Evolutionary conservation across 2,113 vertebrate species (phyloP).

Genomic region (Struthidea cinerea): DNA sequence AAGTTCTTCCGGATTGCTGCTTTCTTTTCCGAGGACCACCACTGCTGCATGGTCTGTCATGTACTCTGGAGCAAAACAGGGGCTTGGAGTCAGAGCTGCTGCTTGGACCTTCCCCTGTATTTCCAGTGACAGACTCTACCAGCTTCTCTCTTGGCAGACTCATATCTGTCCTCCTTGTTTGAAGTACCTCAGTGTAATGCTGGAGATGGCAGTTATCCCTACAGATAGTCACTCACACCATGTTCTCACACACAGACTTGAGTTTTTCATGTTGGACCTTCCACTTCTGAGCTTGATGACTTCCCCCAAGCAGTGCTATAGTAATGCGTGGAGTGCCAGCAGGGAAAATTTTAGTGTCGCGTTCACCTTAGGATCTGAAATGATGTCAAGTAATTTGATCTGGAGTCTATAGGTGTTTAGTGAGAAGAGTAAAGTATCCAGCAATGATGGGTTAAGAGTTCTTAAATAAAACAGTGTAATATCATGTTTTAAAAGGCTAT

Average conservation of each 20-base stretch:
- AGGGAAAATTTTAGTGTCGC: neutral
- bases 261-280: neutral
- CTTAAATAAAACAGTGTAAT: neutral
- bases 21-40: neutral
- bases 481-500: neutral
- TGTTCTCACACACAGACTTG: neutral
- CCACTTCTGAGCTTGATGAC: neutral
- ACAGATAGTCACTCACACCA: neutral
- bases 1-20: neutral
- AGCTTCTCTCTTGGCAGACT: neutral
- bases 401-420: neutral
- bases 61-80: neutral
- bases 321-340: neutral
- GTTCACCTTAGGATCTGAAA: neutral
- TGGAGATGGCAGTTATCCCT: neutral
- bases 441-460: neutral
- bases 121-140: neutral
- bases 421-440: neutral
- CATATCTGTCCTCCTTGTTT: neutral
- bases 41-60: fast-evolving
- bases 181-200: neutral
- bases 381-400: neutral
- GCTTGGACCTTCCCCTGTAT: neutral
- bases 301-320: neutral
- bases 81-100: neutral